Percentiles rank a stretch among this genome's conserved stretches.
These are phyloP conservation scores for Zaprionus capensis DNA, from an alignment of 1,140 invertebrate species.

Conservation along the genomic window DNA sequence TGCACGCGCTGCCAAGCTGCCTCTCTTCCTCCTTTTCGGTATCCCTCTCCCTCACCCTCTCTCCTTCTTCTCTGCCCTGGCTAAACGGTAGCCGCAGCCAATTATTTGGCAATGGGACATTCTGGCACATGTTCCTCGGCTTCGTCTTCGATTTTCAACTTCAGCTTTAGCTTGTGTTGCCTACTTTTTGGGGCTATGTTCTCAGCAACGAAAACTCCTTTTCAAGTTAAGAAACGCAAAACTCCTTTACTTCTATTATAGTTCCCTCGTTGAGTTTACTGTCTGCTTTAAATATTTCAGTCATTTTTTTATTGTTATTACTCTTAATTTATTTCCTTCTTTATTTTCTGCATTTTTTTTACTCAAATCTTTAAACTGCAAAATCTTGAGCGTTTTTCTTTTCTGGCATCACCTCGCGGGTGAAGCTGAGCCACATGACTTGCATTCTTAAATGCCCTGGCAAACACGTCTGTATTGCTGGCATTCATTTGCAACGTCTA, in stretches of 20 bases:
- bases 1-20: neutral
- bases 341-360: neutral
- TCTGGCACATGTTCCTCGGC: slow-evolving; percentile 36
- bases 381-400: neutral
- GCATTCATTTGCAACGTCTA: slow-evolving; percentile 45
- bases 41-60: too few relatives aligned
- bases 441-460: slow-evolving; percentile 41
- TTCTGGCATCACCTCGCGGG: neutral
- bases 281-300: too few relatives aligned
- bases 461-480: slow-evolving; percentile 39
- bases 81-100: slow-evolving; percentile 42
- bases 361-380: neutral
- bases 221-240: too few relatives aligned
- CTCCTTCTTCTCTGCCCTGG: neutral
- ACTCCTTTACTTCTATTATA: too few relatives aligned
- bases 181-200: slow-evolving; percentile 28
- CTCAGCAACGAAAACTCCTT: neutral
- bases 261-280: too few relatives aligned
- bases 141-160: slow-evolving; percentile 21
- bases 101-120: slow-evolving; percentile 49
- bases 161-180: slow-evolving; percentile 10
- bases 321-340: neutral
- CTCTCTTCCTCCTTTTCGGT: too few relatives aligned
- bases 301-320: neutral
- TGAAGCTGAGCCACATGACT: slow-evolving; percentile 9